Evolutionary conservation across 2,113 vertebrate species (phyloP).

Genomic region (Holacanthus passer): DNA sequence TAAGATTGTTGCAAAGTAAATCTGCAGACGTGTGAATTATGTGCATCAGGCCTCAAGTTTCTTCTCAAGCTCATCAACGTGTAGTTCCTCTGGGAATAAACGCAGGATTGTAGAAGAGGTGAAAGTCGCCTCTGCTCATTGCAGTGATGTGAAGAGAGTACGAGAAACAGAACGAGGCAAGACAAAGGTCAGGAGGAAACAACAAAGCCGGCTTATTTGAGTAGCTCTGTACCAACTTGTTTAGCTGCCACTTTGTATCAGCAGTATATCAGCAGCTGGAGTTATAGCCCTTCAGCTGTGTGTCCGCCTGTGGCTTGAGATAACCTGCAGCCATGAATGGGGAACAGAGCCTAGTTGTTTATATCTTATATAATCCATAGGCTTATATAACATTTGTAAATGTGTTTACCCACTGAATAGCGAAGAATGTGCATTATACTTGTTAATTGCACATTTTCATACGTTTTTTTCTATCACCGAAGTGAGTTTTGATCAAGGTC

Average conservation of each 20-base stretch:
- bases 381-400: constrained; percentile 8
- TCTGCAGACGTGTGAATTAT: background rate
- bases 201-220: background rate
- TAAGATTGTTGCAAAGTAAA: constrained; percentile 1
- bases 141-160: constrained; percentile 25
- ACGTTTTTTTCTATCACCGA: background rate
- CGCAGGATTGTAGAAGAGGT: background rate
- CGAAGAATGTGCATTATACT: background rate
- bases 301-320: constrained; percentile 8
- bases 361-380: background rate
- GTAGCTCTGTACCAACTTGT: background rate
- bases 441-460: background rate
- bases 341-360: background rate
- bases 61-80: constrained; percentile 6
- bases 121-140: background rate
- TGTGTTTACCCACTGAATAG: constrained; percentile 1
- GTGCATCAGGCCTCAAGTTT: background rate
- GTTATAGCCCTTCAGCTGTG: background rate
- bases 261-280: constrained; percentile 16
- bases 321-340: constrained; percentile 11
- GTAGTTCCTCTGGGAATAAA: background rate
- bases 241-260: constrained; percentile 36
- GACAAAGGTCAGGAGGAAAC: constrained; percentile 21
- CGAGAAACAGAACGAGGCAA: background rate
- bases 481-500: constrained; percentile 22